phyloP scores from a whole-genome alignment of 2,888 invertebrate species.

The Harpalus rufipes region DNA sequence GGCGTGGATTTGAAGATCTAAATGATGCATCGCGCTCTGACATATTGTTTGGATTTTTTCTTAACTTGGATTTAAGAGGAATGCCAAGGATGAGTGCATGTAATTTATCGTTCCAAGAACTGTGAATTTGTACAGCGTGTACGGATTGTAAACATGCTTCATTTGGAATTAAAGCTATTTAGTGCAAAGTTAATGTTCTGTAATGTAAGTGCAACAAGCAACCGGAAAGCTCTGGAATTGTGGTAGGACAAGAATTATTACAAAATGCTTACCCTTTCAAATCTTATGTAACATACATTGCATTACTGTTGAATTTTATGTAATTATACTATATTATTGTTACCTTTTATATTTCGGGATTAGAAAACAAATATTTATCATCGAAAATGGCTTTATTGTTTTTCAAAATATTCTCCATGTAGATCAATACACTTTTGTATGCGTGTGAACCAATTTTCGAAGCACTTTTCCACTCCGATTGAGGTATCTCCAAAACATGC shows the following conservation, averaged over 20 bases:
- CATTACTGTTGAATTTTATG: no score
- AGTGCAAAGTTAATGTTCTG: slow-evolving; percentile 1
- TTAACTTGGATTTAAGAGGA: slow-evolving; percentile 30
- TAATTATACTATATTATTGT: no score
- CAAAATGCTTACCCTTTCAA: not conserved
- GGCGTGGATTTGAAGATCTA: slow-evolving; percentile 45
- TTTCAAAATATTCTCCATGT: no score
- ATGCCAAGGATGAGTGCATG: slow-evolving; percentile 10
- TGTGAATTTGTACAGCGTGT: slow-evolving; percentile 2
- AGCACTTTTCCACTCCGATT: no score
- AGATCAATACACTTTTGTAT: no score
- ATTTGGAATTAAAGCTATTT: slow-evolving; percentile 1
- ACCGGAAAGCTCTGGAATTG: not conserved
- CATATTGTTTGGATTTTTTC: slow-evolving; percentile 50
- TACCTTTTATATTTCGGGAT: no score
- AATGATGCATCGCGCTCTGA: slow-evolving; percentile 48
- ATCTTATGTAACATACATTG: no score
- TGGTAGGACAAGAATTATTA: not conserved
- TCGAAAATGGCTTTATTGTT: no score
- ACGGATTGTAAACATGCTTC: not conserved
- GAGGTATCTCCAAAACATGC: no score
- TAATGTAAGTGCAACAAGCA: not conserved
- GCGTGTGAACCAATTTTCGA: no score
- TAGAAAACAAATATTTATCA: no score
- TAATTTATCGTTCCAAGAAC: slow-evolving; percentile 45